Evolutionary conservation across 1,140 invertebrate species (phyloP).

Genomic region (Battus philenor): DNA sequence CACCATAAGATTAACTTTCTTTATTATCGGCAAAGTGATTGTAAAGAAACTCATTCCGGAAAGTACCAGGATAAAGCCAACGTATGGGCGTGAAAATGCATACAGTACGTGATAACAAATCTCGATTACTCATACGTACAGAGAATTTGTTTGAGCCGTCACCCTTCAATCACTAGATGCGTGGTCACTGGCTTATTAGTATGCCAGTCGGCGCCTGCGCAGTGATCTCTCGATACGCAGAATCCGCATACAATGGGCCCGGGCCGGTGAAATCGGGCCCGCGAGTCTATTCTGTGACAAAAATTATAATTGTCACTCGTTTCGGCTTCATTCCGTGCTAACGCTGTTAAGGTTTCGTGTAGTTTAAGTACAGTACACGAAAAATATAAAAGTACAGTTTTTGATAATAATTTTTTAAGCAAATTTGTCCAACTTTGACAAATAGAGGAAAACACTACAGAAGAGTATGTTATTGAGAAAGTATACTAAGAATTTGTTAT

Average conservation of each 20-base stretch:
- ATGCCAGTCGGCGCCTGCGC: constrained; percentile 10
- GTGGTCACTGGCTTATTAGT: constrained; percentile 13
- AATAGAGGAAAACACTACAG: too few species aligned
- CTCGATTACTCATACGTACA: constrained; percentile 12
- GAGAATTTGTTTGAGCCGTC: constrained; percentile 10
- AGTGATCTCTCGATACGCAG: constrained; percentile 23
- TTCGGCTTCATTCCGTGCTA: constrained; percentile 8
- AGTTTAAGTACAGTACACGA: too few species aligned
- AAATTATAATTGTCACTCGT: constrained; percentile 16
- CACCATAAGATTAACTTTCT: too few species aligned
- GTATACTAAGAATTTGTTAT: too few species aligned
- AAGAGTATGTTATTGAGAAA: too few species aligned
- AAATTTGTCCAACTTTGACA: too few species aligned
- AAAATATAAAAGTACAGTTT: too few species aligned
- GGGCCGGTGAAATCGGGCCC: constrained; percentile 42
- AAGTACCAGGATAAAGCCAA: too few species aligned
- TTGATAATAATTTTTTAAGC: too few species aligned
- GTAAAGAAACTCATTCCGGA: too few species aligned
- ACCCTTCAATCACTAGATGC: constrained; percentile 3
- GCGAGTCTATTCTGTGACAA: constrained; percentile 27
- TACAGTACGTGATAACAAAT: constrained; percentile 2
- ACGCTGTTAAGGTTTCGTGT: too few species aligned
- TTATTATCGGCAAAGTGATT: too few species aligned
- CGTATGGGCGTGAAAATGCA: background rate
- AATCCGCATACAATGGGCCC: constrained; percentile 40